Base-by-base conservation (phyloP, 2,797 vertebrate species). In the Mallotus villosus region DNA sequence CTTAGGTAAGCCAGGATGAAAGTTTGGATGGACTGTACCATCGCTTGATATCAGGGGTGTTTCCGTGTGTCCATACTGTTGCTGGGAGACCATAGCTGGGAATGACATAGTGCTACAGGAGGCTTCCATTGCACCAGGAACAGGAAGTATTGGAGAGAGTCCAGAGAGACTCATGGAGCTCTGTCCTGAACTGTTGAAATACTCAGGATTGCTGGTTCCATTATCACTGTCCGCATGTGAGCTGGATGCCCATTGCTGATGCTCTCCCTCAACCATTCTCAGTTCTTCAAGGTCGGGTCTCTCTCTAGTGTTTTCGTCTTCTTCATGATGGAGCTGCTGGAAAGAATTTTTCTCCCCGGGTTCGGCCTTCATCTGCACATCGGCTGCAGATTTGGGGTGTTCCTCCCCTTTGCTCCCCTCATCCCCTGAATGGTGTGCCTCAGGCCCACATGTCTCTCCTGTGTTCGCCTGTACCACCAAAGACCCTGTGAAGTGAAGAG, bases 91-190 rank as follows among this genome's bases (percentile, higher is more conserved):
- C 9, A 88, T 86, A 29, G 71, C 81, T 1, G 75, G 66, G 19
- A 84, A 86, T 16, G 82, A 68, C 62, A 84, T 88, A 1, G 72
- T 63, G 74, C 86, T 82, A 0, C 82, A 85, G 1, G 87, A 82
- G 2, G 82, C 68, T 19, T 86, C 84, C 0, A 21, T 68, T 0
- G 81, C 71, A 0, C 84, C 51, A 0, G 25, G 16, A 19, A 16
- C 22, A 51, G 75, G 73, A 6, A 86, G 79, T 1, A 88, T 22
- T 57, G 76, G 86, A 62, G 78, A 55, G 0, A 77, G 41, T 8
- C 77, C 74, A 0, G 80, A 68, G 67, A 81, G 86, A 17, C 84
- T 66, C 0, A 68, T 11, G 25, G 70, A 1, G 2, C 63, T 84
- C 69, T 81, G 85, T 0, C 57, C 66, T 0, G 82, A 74, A 76